phyloP scores from a whole-genome alignment of 2,888 invertebrate genomes.

The Torymus auratus region DNA sequence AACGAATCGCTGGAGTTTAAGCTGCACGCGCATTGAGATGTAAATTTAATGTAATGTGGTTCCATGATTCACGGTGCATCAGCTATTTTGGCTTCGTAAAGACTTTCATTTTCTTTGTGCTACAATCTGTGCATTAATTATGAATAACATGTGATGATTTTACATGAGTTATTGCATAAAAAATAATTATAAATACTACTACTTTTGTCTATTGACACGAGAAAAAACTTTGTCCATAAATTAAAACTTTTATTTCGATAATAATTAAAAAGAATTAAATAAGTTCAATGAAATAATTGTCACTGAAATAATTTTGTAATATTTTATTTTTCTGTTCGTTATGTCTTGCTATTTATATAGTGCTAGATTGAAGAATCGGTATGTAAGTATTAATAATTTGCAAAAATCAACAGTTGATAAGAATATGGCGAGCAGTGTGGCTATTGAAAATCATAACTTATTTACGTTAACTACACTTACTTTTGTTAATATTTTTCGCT shows the following conservation, averaged over 20 bases:
- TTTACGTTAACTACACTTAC: conserved; percentile 11
- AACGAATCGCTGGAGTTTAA: too few species aligned
- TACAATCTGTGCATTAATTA: conserved; percentile 23
- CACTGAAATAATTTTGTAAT: conserved; percentile 29
- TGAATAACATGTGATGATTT: conserved; percentile 39
- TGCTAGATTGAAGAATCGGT: conserved; percentile 12
- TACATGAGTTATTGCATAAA: conserved; percentile 16
- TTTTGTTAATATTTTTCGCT: conserved; percentile 26
- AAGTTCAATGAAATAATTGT: conserved; percentile 10
- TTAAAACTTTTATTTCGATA: conserved; percentile 9
- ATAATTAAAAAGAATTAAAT: conserved; percentile 30
- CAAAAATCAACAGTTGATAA: conserved; percentile 39
- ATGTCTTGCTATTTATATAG: conserved; percentile 37
- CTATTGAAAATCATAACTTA: conserved; percentile 40
- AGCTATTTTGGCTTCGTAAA: background rate
- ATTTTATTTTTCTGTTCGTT: conserved; percentile 19
- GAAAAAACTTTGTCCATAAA: conserved; percentile 18
- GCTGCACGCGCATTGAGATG: background rate
- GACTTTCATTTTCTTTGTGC: conserved; percentile 19
- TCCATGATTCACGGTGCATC: background rate
- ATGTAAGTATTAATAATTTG: conserved; percentile 42
- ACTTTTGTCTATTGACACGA: conserved; percentile 10
- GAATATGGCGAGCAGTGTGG: conserved; percentile 49
- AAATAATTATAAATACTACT: conserved; percentile 28
- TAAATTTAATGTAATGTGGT: background rate